These are phyloP conservation scores for Poecilia gillii DNA, from an alignment of 2,797 vertebrate species.

Conservation along the genomic window DNA sequence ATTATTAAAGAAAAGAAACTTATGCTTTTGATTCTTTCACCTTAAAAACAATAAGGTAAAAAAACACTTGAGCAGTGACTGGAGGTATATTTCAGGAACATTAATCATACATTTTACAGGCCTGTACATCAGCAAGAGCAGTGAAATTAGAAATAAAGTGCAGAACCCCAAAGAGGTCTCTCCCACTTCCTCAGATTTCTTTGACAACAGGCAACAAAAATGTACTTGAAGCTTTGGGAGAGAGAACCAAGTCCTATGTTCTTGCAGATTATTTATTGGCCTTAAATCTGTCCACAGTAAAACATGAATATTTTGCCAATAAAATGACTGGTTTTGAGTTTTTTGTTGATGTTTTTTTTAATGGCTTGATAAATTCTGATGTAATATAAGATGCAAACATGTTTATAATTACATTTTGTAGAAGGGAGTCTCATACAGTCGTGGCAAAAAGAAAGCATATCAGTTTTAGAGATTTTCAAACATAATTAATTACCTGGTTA, in stretches of 20 bases:
- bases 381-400: not conserved
- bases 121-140: not conserved
- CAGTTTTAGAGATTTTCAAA: not conserved
- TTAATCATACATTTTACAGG: not conserved
- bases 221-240: not conserved
- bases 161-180: not conserved
- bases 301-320: slow-evolving; percentile 26
- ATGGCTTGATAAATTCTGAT: not conserved
- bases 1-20: not conserved
- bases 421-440: not conserved
- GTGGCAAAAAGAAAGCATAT: not conserved
- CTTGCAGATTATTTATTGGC: not conserved
- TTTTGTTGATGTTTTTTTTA: not conserved
- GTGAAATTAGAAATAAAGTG: not conserved
- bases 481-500: not conserved
- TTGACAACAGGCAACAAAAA: not conserved
- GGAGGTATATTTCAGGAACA: too few species aligned
- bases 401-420: not conserved
- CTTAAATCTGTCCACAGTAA: slow-evolving; percentile 12
- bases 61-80: not conserved
- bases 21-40: not conserved
- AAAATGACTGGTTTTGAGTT: slow-evolving; percentile 20
- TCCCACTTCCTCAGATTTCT: not conserved
- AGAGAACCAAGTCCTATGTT: not conserved
- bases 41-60: not conserved